Evolutionary conservation across 1,140 invertebrate species (phyloP).

Genomic region (Nephotettix cincticeps): DNA sequence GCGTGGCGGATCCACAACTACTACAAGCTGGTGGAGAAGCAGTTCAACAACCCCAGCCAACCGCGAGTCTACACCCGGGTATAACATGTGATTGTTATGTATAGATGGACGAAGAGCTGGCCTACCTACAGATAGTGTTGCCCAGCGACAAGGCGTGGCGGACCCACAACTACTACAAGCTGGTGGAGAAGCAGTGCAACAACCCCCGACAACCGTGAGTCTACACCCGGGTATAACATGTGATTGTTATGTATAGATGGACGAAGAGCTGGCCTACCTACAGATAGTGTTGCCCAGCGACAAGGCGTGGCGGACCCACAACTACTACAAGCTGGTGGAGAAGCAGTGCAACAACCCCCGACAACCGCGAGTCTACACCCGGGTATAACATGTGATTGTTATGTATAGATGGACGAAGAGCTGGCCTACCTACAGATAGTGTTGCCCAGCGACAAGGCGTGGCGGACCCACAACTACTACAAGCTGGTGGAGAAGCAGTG

Average conservation of each 20-base stretch:
- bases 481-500: conserved; percentile 69
- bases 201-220: no score
- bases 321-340: conserved; percentile 71
- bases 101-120: no score
- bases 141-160: conserved; percentile 37
- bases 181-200: no score
- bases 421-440: conserved; percentile 33
- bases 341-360: conserved; percentile 56
- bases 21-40: conserved; percentile 68
- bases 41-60: conserved; percentile 50
- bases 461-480: conserved; percentile 71
- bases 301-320: conserved; percentile 66
- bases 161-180: no score
- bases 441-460: conserved; percentile 70
- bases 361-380: no score
- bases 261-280: conserved; percentile 28
- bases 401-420: conserved; percentile 9
- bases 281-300: conserved; percentile 61
- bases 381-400: no score
- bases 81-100: no score
- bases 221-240: no score
- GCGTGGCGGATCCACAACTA: conserved; percentile 72
- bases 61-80: no score
- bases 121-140: no score
- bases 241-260: no score